These are phyloP conservation scores for Stenopsyche tienmushanensis DNA, from an alignment of 1,140 invertebrate species.

Conservation along the genomic window DNA sequence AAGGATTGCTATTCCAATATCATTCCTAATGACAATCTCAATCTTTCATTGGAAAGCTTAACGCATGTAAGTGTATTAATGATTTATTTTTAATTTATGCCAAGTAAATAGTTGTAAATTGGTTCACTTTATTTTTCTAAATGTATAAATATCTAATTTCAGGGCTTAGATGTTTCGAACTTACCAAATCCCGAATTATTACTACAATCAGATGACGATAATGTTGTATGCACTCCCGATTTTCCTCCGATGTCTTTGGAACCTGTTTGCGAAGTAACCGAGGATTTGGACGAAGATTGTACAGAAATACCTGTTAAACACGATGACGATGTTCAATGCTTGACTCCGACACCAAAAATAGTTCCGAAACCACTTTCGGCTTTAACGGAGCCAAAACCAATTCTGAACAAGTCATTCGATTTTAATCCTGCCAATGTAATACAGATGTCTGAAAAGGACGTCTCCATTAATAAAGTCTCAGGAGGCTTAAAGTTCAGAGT, in stretches of 20 bases:
- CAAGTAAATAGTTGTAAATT: too few relatives aligned
- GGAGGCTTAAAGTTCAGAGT: conserved; percentile 55
- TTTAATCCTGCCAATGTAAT: conserved; percentile 47
- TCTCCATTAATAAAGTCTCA: conserved; percentile 50
- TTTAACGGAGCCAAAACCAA: conserved; percentile 38
- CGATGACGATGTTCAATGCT: conserved; percentile 55
- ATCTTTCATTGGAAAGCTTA: conserved; percentile 53
- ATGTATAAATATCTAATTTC: conserved; percentile 17
- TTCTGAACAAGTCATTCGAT: conserved; percentile 29
- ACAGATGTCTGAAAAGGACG: conserved; percentile 56
- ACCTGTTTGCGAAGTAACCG: conserved; percentile 50
- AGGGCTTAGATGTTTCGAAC: conserved; percentile 52
- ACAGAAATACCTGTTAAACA: conserved; percentile 34
- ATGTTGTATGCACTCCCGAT: conserved; percentile 55
- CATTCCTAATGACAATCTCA: conserved; percentile 49
- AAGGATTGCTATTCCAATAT: conserved; percentile 24
- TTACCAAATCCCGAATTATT: conserved; percentile 39
- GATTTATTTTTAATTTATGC: not conserved
- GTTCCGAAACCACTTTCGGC: conserved; percentile 40
- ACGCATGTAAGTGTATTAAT: conserved; percentile 53
- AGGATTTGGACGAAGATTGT: conserved; percentile 6
- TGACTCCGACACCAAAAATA: conserved; percentile 44
- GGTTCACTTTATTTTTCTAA: not conserved
- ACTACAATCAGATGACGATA: conserved; percentile 44
- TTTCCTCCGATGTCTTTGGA: conserved; percentile 50